These are phyloP conservation scores for Sinocyclocheilus anshuiensis DNA, from an alignment of 2,113 vertebrate genomes.

Conservation along the genomic window DNA sequence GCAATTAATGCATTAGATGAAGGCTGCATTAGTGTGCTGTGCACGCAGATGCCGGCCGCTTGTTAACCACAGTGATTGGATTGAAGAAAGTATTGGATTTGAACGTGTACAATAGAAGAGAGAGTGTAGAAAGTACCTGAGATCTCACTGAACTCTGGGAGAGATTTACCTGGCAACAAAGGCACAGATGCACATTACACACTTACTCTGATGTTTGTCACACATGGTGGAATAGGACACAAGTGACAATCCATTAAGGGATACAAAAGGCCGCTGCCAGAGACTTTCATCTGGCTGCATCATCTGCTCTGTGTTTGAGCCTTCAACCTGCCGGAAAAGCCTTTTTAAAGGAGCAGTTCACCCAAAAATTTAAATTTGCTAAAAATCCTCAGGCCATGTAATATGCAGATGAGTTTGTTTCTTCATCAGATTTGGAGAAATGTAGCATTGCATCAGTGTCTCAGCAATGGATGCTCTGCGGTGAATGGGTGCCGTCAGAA, in stretches of 20 bases:
- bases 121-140: not conserved
- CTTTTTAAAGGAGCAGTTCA: not conserved
- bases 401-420: not conserved
- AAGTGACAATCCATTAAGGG: conserved; percentile 9
- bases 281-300: conserved; percentile 1
- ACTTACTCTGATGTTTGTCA: conserved; percentile 14
- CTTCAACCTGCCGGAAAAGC: not conserved
- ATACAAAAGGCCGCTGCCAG: not conserved
- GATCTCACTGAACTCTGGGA: not conserved
- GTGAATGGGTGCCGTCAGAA: not conserved
- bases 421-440: no score
- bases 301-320: not conserved
- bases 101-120: not conserved
- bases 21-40: not conserved
- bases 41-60: not conserved
- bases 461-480: not conserved
- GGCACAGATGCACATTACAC: conserved; percentile 11
- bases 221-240: not conserved
- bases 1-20: not conserved
- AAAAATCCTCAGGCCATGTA: not conserved
- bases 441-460: no score
- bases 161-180: not conserved
- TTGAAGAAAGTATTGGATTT: not conserved
- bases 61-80: not conserved
- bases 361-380: not conserved